Percentiles rank a stretch among this genome's conserved stretches.
These are phyloP conservation scores for Podotricha telesiphe DNA, from an alignment of 2,888 invertebrate species.

Conservation along the genomic window DNA sequence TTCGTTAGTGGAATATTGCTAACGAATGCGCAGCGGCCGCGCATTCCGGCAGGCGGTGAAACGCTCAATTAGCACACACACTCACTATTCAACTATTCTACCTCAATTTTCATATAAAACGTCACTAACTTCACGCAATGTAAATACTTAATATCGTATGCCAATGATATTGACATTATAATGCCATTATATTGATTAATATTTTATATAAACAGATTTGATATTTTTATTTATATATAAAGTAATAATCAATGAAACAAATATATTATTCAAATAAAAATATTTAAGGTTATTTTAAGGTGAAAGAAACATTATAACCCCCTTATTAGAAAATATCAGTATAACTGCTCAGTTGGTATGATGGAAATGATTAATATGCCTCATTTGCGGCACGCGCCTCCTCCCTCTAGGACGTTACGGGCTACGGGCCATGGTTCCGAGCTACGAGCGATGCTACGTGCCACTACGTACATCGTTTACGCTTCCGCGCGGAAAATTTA, in stretches of 20 bases:
- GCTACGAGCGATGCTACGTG: slow-evolving; percentile 66
- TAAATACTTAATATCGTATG: slow-evolving; percentile 43
- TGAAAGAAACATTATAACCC: slow-evolving; percentile 55
- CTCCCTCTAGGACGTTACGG: slow-evolving; percentile 55
- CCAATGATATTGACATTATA: slow-evolving; percentile 35
- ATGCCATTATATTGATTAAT: neutral
- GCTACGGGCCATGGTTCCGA: slow-evolving; percentile 56
- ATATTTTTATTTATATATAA: neutral
- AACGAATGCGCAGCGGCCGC: slow-evolving; percentile 76
- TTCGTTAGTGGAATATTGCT: slow-evolving; percentile 83
- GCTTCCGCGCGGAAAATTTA: slow-evolving; percentile 79
- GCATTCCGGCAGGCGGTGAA: slow-evolving; percentile 66
- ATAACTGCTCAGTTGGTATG: slow-evolving; percentile 77
- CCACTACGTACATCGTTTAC: slow-evolving; percentile 79
- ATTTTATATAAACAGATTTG: neutral
- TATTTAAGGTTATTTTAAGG: slow-evolving; percentile 15
- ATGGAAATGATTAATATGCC: slow-evolving; percentile 81
- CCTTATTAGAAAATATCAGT: slow-evolving; percentile 72
- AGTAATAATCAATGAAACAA: too few relatives aligned
- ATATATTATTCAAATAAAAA: neutral
- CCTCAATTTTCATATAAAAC: slow-evolving; percentile 62
- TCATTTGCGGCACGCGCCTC: slow-evolving; percentile 77
- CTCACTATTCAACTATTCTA: slow-evolving; percentile 57
- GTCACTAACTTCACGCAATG: slow-evolving; percentile 56
- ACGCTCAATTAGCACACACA: slow-evolving; percentile 75